Base-by-base conservation (phyloP, 2,797 vertebrate genomes). In the Trachops cirrhosus region DNA sequence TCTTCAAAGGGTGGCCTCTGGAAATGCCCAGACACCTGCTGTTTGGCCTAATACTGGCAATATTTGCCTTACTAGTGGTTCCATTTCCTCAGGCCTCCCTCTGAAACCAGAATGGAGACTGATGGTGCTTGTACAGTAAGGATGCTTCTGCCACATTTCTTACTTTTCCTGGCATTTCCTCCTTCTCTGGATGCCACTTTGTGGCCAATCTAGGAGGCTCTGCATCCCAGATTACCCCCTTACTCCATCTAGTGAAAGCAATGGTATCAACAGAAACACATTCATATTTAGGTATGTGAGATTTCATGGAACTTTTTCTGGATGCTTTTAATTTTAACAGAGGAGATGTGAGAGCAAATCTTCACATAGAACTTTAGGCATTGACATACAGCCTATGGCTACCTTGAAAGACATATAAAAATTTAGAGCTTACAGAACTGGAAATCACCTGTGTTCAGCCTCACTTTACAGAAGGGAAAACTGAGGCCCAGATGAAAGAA, bases 11-110 rank as follows among this genome's bases (percentile, higher is more conserved):
- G 11, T 29, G 19, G n/a, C 21, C 74, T 15, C 26, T 64, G 89
- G 70, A 75, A 86, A 94, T 67, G 87, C 24, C 50, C 67, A 14
- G 0, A 0, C 22, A 80, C n/a, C 41, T 88, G 82, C 91, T 83
- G 24, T 96, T 92, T 94, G 78, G 75, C 78, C 73, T 44, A 87
- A 93, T 96, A 75, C 34, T 59, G 37, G 44, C 70, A 87, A 92
- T 64, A n/a, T 73, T 67, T 21, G 57, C 26, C 26, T 41, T 6
- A 29, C 19, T 21, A 32, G 62, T 24, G 39, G 46, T 75, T 57
- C 9, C 22, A 2, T 89, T 84, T 95, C 39, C 73, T 86, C 83
- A 85, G 44, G 29, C 26, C 26, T 75, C 18, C 12, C 19, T 37
- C 24, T n/a, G 57, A 80, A 70, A 9, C 83, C n/a, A 59, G 71